phyloP scores from a whole-genome alignment of 2,113 vertebrate genomes.

The Syngnathus floridae region DNA sequence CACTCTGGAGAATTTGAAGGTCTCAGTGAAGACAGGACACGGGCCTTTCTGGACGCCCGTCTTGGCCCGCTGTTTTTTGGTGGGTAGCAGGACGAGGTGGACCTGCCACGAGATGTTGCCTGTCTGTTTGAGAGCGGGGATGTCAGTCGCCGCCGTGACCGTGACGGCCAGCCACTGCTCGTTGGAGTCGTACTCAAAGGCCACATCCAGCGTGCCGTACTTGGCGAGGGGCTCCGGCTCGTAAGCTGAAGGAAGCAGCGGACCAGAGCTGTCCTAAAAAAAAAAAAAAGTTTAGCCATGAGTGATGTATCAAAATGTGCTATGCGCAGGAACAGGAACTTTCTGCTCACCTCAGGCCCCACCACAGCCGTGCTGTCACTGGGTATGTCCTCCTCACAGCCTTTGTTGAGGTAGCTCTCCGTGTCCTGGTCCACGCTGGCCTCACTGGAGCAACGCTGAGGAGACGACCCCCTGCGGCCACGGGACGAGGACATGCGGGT shows the following conservation, averaged over 20 bases:
- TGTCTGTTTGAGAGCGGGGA: slow-evolving; percentile 86
- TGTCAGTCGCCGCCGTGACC: slow-evolving; percentile 92
- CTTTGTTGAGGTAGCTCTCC: slow-evolving; percentile 86
- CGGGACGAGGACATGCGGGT: slow-evolving; percentile 70
- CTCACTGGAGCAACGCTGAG: slow-evolving; percentile 73
- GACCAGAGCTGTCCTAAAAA: slow-evolving; percentile 80
- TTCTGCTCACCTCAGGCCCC: slow-evolving; percentile 81
- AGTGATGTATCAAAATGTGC: no score
- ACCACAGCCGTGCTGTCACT: slow-evolving; percentile 93
- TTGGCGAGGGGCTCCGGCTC: slow-evolving; percentile 92
- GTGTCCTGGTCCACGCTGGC: slow-evolving; percentile 82
- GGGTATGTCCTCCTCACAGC: slow-evolving; percentile 87
- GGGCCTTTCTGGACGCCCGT: slow-evolving; percentile 91
- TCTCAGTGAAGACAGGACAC: slow-evolving; percentile 91
- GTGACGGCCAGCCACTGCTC: slow-evolving; percentile 94
- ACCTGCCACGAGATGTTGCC: slow-evolving; percentile 94
- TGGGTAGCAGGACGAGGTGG: slow-evolving; percentile 93
- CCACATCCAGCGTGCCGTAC: slow-evolving; percentile 94
- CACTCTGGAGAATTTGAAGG: slow-evolving; percentile 89
- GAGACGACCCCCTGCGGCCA: slow-evolving; percentile 74
- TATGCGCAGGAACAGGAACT: neutral
- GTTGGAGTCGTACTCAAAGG: slow-evolving; percentile 92
- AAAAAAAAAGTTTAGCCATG: neutral
- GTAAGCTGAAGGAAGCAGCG: slow-evolving; percentile 83
- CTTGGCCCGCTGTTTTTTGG: slow-evolving; percentile 94